phyloP scores from a whole-genome alignment of 2,113 vertebrate species.

The Crotalus viridis region DNA sequence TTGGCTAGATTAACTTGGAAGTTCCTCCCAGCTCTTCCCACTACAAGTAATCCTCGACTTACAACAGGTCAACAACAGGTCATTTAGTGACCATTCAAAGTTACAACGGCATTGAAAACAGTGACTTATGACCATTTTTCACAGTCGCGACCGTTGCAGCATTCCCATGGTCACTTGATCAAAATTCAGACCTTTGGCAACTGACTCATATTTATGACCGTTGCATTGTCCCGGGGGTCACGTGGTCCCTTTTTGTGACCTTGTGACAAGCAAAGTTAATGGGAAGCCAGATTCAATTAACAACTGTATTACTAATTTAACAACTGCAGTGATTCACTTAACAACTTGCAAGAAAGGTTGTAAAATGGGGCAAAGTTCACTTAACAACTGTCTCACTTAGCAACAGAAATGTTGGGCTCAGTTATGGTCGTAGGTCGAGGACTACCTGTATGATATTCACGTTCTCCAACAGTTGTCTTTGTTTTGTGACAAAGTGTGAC shows the following conservation, averaged over 20 bases:
- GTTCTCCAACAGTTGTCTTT: background rate
- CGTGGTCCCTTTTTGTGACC: background rate
- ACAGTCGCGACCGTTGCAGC: background rate
- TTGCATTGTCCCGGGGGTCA: background rate
- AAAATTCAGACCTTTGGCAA: background rate
- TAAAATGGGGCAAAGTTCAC: background rate
- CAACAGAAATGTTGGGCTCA: background rate
- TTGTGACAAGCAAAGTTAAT: background rate
- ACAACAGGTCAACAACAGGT: background rate
- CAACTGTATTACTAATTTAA: background rate
- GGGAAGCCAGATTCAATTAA: background rate
- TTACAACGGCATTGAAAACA: background rate
- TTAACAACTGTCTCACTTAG: background rate
- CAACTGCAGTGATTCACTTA: background rate
- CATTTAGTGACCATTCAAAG: background rate
- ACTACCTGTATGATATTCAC: background rate
- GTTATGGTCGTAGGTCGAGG: background rate
- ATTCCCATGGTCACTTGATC: background rate
- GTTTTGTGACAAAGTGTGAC: background rate
- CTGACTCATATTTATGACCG: background rate
- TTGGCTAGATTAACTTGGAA: background rate
- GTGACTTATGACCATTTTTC: background rate
- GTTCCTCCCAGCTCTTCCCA: background rate
- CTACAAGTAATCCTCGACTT: background rate
- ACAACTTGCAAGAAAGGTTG: background rate